Base-by-base conservation (phyloP, 2,888 invertebrate genomes). In the Pogonocherus hispidulus region DNA sequence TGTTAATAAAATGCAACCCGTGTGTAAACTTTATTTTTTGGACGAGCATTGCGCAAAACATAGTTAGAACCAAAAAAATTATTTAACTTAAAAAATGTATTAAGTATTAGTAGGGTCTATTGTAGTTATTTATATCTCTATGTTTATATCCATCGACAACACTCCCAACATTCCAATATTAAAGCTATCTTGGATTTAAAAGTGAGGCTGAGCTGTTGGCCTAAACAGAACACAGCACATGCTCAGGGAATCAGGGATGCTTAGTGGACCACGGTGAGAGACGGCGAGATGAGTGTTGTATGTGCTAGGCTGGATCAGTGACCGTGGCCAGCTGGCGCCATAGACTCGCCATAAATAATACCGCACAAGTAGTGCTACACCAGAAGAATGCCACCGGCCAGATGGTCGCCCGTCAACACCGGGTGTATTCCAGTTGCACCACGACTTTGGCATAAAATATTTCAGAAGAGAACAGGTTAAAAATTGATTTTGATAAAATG, bases 271-370 rank as follows among this genome's bases (percentile, higher is more conserved):
- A 46, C 72, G 69, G 66, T 67, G 66, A 66, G 65, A 69, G 71
- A 69, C 67, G 68, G 67, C 71, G 70, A 70, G 32, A 54, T 55
- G 27, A 56, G 35, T 44, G 49, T 51, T 70, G 46, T 70, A 60
- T 67, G 55, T 55, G 75, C 73, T 69, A 69, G 70, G 70, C 70
- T 83, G 83, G 84, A 85, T 84, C 85, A 86, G 84, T 85, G 86
- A 85, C 85, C 86, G 85, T 86, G 86, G 84, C 85, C 85, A 84
- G 84, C 84, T 85, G 86, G 86, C 86, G 86, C 86, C 86, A 85
- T 78, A 80, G 82, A 79, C 82, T 77, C 80, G 84, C 84, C 85
- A 84, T 85, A 86, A 86, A 86, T 86, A 86, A 86, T 85, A 84
- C 85, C 84, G 84, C 84, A 84, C 84, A 84, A 84, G 83, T 83